These are phyloP conservation scores for Puntigrus tetrazona DNA, from an alignment of 2,113 vertebrate genomes.

Conservation along the genomic window DNA sequence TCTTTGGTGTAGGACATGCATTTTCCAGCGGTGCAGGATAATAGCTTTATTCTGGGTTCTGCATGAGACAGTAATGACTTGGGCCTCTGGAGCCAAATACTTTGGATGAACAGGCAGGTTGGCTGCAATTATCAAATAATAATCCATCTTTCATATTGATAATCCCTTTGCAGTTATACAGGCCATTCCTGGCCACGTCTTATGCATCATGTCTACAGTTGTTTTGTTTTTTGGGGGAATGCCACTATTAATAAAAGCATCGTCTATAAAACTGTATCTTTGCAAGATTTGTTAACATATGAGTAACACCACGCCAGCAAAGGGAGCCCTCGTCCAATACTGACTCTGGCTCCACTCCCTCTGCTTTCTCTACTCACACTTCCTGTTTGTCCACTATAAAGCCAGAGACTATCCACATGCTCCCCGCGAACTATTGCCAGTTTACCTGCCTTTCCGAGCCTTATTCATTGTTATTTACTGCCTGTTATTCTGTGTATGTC, in stretches of 20 bases:
- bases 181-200: neutral
- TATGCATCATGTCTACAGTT: neutral
- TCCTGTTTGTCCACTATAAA: no score
- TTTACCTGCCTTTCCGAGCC: no score
- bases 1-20: slow-evolving; percentile 8
- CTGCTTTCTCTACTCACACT: no score
- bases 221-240: neutral
- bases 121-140: slow-evolving; percentile 39
- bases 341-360: no score
- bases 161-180: slow-evolving; percentile 32
- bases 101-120: slow-evolving; percentile 31
- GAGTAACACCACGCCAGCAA: no score
- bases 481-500: no score
- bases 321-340: no score
- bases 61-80: slow-evolving; percentile 29
- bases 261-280: no score
- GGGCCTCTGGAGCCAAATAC: slow-evolving; percentile 19
- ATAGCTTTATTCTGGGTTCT: slow-evolving; percentile 22
- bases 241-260: neutral
- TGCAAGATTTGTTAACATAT: no score
- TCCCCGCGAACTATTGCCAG: no score
- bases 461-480: no score
- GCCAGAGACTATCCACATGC: no score
- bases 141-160: slow-evolving; percentile 17
- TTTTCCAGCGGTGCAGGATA: slow-evolving; percentile 19